These are phyloP conservation scores for Anthopleura xanthogrammica DNA, from an alignment of 92 coral and sea anemone genomes.

Conservation along the genomic window DNA sequence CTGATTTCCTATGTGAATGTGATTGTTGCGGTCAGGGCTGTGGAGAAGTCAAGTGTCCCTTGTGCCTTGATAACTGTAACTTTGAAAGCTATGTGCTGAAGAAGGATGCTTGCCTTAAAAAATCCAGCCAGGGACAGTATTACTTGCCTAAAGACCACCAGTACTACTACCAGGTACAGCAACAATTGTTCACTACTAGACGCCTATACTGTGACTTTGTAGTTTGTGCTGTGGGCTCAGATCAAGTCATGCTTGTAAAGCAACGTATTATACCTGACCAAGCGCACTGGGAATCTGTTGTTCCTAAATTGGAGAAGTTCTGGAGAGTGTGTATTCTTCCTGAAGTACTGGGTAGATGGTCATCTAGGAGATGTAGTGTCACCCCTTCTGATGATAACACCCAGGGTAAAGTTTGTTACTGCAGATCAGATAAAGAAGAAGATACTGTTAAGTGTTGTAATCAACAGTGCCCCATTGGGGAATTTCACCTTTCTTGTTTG, in stretches of 20 bases:
- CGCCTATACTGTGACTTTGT: slow-evolving; percentile 30
- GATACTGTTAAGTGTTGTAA: slow-evolving; percentile 18
- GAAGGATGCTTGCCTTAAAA: slow-evolving; percentile 13
- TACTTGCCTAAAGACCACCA: slow-evolving; percentile 8
- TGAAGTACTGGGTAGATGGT: slow-evolving; percentile 23
- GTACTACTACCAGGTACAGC: slow-evolving; percentile 39
- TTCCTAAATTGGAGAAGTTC: not conserved
- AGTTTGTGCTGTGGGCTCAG: slow-evolving; percentile 19
- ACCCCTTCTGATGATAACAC: slow-evolving; percentile 6
- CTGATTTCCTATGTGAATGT: slow-evolving; percentile 54
- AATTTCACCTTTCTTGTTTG: slow-evolving; percentile 25
- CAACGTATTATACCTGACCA: slow-evolving; percentile 36
- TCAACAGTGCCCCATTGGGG: slow-evolving; percentile 15
- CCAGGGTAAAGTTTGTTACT: not conserved
- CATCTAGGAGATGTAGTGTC: slow-evolving; percentile 2
- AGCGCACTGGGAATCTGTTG: slow-evolving; percentile 33
- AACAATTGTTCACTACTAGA: slow-evolving; percentile 29
- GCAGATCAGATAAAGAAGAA: slow-evolving; percentile 17
- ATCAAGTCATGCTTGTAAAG: slow-evolving; percentile 25
- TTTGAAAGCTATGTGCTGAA: slow-evolving; percentile 18
- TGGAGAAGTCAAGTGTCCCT: slow-evolving; percentile 69
- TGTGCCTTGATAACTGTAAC: slow-evolving; percentile 29
- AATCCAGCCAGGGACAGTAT: not conserved
- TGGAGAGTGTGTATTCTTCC: slow-evolving; percentile 14
- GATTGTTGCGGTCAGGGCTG: slow-evolving; percentile 67